A percentile compares a stretch with the other conserved stretches of the same genome.
Conservation (phyloP, 2,888 invertebrate species). For the Caenorhabditis uteleia region DNA sequence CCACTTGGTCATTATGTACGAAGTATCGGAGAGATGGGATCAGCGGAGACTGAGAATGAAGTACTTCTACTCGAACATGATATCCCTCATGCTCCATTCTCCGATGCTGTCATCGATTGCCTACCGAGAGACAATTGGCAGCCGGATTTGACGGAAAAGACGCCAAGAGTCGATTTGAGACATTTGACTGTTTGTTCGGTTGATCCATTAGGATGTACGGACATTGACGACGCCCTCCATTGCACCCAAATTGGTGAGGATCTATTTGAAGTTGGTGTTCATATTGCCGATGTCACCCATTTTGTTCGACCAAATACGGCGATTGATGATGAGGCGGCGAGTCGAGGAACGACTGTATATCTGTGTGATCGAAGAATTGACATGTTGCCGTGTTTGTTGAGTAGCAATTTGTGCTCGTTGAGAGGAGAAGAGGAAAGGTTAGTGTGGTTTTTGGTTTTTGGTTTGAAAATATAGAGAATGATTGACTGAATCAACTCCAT, state of each 20-base stretch:
- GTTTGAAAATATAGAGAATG: background rate
- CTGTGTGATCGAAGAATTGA: constrained; percentile 82
- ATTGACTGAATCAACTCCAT: background rate
- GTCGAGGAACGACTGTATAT: constrained; percentile 89
- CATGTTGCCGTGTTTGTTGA: constrained; percentile 80
- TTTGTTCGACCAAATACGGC: constrained; percentile 87
- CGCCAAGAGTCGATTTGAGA: constrained; percentile 81
- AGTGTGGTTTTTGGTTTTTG: background rate
- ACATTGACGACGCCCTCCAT: constrained; percentile 97
- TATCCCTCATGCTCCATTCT: constrained; percentile 92
- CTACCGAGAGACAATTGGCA: constrained; percentile 77
- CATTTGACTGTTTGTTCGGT: constrained; percentile 80
- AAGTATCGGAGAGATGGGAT: constrained; percentile 87
- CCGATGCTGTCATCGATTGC: constrained; percentile 88
- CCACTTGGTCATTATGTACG: constrained; percentile 86
- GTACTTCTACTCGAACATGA: constrained; percentile 91
- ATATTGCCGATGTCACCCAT: constrained; percentile 97
- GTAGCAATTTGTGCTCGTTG: constrained; percentile 93
- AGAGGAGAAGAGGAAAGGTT: constrained; percentile 81
- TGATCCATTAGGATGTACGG: constrained; percentile 95
- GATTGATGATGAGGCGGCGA: constrained; percentile 86
- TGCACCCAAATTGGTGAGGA: constrained; percentile 80
- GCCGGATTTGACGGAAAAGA: constrained; percentile 70
- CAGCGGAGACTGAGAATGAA: constrained; percentile 94
- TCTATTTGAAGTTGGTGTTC: constrained; percentile 74